Percentiles rank a stretch among this genome's conserved stretches.
These are phyloP conservation scores for Mongoloraphidia duomilia DNA, from an alignment of 2,888 invertebrate genomes.

Conservation along the genomic window DNA sequence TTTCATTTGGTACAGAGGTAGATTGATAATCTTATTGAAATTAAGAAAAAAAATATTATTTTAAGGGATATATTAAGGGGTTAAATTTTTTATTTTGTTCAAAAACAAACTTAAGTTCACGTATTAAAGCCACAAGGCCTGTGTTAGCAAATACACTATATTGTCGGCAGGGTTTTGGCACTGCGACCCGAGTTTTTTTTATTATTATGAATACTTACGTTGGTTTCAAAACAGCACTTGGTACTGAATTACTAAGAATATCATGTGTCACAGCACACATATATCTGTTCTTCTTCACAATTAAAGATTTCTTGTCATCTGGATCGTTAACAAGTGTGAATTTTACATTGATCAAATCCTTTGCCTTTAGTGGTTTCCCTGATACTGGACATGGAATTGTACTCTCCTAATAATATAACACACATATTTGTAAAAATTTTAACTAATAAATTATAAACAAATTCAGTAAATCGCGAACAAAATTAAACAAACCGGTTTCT, in stretches of 20 bases:
- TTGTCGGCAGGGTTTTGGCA: too few species aligned
- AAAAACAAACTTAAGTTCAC: too few species aligned
- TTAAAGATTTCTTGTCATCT: slow-evolving; percentile 71
- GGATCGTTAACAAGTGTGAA: slow-evolving; percentile 85
- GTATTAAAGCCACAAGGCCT: too few species aligned
- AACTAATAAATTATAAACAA: neutral
- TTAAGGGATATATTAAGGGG: too few species aligned
- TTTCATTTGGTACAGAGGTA: too few species aligned
- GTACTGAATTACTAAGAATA: slow-evolving; percentile 83
- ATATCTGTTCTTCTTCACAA: slow-evolving; percentile 81
- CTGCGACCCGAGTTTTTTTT: too few species aligned
- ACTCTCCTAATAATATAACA: slow-evolving; percentile 36
- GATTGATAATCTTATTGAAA: too few species aligned
- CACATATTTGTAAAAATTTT: neutral
- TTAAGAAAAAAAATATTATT: too few species aligned
- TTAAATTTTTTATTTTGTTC: too few species aligned
- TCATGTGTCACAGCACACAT: slow-evolving; percentile 98
- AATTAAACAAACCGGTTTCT: slow-evolving; percentile 48
- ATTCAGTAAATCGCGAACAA: slow-evolving; percentile 18
- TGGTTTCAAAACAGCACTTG: slow-evolving; percentile 80
- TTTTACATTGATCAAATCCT: slow-evolving; percentile 84
- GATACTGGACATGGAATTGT: slow-evolving; percentile 74
- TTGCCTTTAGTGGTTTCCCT: slow-evolving; percentile 71
- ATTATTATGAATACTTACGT: slow-evolving; percentile 43
- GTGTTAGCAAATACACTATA: too few species aligned